phyloP scores from a whole-genome alignment of 2,797 vertebrate species.

The Galagoides demidoff region DNA sequence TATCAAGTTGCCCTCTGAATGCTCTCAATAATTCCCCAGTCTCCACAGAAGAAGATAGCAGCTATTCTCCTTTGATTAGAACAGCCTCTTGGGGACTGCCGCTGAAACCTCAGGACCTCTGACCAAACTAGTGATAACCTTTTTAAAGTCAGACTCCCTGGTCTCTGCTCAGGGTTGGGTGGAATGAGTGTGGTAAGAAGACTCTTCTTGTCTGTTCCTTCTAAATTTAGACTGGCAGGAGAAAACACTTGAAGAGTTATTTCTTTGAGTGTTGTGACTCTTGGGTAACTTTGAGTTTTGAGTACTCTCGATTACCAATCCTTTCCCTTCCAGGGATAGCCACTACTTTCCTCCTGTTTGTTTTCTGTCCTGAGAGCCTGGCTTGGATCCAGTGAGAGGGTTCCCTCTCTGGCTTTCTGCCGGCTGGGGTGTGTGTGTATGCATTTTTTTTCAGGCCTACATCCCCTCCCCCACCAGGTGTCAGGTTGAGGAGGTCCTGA shows the following conservation, averaged over 20 bases:
- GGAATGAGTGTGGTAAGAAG: not conserved
- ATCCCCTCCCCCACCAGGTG: not conserved
- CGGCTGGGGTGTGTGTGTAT: not conserved
- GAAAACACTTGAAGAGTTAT: not conserved
- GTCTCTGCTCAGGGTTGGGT: not conserved
- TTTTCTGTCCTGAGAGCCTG: not conserved
- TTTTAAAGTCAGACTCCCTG: not conserved
- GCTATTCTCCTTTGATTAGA: not conserved
- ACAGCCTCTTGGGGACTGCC: not conserved
- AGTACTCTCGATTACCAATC: not conserved
- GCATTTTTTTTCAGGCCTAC: not conserved
- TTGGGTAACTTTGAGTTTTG: not conserved
- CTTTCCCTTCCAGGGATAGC: not conserved
- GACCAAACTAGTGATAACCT: not conserved
- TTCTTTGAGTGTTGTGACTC: not conserved
- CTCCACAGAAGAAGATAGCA: not conserved
- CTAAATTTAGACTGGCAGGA: not conserved
- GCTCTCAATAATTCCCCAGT: not conserved
- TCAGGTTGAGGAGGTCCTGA: not conserved
- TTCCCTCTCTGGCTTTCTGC: not conserved
- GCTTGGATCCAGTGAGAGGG: not conserved
- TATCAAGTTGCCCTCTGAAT: constrained; percentile 7
- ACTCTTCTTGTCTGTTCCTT: not conserved
- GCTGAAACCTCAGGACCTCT: not conserved
- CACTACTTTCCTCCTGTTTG: not conserved